Evolutionary conservation across 2,113 vertebrate genomes (phyloP), one percentile per base, ranked within the genome.

Genomic region (Phaetusa simplex): DNA sequence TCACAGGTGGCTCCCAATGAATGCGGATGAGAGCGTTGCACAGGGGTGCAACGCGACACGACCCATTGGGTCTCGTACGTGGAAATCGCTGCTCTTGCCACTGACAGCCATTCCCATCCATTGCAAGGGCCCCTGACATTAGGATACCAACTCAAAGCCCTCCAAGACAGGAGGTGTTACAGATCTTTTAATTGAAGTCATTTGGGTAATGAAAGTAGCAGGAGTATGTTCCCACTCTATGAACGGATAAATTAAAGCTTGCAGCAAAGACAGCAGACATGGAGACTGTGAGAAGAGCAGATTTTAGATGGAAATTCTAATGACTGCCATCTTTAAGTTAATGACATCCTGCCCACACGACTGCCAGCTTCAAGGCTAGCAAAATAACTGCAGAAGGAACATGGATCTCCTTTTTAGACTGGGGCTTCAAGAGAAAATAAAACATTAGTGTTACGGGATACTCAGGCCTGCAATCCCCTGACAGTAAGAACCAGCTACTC

Each of bases 111-210:
- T 49, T 17, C 42, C 47, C 55, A 24, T 12, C 52, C 8, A 43
- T 32, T 24, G 22, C 73, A 12, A 36, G 27, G 69, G 36, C 36
- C 49, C 45, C 86, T 74, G 66, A 73, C 15, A 14, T 6, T 21
- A 32, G 26, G 12, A 16, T 32, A 24, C 71, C 78, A 59, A 40
- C 42, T 16, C 59, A 16, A n/a, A 82, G 49, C 49, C 85, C 79
- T 94, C 84, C 74, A 88, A 67, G 86, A 82, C 73, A 96, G 93
- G 79, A 95, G 53, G n/a, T 9, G 5, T 77, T 72, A 53, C 53
- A 82, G 73, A 82, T 90, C 80, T 93, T 89, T 94, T 85, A 93
- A 94, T 91, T 92, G 88, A 93, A 92, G 83, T 52, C 88, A 91
- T 22, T 20, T 78, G 69, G 38, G 78, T 72, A 85, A 85, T 79